A percentile compares a stretch with the other conserved stretches of the same genome.
These are phyloP conservation scores for Arremon brunneinucha DNA, from an alignment of 2,797 vertebrate species.

Conservation along the genomic window DNA sequence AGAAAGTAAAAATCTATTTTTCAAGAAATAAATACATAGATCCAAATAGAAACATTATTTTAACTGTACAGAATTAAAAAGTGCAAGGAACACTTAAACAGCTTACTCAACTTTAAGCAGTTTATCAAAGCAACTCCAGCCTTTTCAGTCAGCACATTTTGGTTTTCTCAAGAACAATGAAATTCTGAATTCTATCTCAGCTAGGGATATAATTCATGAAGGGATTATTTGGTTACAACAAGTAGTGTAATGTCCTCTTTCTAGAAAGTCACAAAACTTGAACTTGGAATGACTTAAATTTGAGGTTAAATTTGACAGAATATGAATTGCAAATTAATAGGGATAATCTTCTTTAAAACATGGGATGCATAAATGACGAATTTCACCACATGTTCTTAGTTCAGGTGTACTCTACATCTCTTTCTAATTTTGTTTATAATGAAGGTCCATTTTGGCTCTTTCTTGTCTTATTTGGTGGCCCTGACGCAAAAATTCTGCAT, in stretches of 20 bases:
- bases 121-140: constrained; percentile 40
- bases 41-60: neutral
- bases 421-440: neutral
- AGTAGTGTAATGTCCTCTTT: neutral
- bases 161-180: constrained; percentile 8
- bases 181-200: constrained; percentile 9
- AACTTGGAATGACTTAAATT: neutral
- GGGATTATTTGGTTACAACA: constrained; percentile 22
- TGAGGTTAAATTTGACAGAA: neutral
- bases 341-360: neutral
- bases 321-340: neutral
- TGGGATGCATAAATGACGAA: neutral
- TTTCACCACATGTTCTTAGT: neutral
- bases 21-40: neutral
- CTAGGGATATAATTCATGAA: neutral
- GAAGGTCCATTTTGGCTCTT: neutral
- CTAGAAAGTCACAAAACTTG: neutral
- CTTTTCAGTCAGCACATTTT: constrained; percentile 31
- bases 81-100: constrained; percentile 11
- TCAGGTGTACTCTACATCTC: neutral
- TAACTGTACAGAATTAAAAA: neutral
- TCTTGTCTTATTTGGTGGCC: neutral
- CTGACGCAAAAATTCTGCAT: neutral
- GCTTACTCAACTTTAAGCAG: constrained; percentile 24
- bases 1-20: neutral